Evolutionary conservation across 2,888 invertebrate species (phyloP).

Genomic region (Catocala nupta): DNA sequence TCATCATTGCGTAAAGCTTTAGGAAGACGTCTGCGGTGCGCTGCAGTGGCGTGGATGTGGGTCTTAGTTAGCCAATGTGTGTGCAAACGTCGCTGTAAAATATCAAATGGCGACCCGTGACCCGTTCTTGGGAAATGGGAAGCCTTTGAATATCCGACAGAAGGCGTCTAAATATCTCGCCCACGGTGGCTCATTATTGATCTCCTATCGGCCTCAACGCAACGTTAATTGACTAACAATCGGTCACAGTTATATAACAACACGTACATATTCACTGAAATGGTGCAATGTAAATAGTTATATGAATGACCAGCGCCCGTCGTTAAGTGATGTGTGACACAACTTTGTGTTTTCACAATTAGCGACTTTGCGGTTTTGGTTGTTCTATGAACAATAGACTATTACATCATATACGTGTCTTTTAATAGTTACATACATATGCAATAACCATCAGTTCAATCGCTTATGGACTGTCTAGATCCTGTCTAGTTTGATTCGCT

Average conservation of each 20-base stretch:
- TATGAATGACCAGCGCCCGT: conserved; percentile 19
- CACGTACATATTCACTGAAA: conserved; percentile 25
- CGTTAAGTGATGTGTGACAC: conserved; percentile 9
- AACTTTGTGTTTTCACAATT: conserved; percentile 16
- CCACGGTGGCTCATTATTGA: conserved; percentile 41
- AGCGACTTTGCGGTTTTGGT: conserved; percentile 12
- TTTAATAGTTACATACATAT: neutral
- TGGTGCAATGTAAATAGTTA: conserved; percentile 31
- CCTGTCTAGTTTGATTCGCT: neutral
- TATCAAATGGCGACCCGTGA: conserved; percentile 78
- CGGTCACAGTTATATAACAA: conserved; percentile 35
- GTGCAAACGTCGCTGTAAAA: conserved; percentile 79
- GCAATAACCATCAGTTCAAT: neutral
- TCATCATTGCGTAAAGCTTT: conserved; percentile 69
- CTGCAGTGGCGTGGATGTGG: conserved; percentile 57
- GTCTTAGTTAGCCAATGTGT: conserved; percentile 72
- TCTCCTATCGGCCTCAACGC: conserved; percentile 28
- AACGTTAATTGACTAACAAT: conserved; percentile 34
- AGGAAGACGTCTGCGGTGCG: conserved; percentile 61
- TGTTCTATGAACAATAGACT: conserved; percentile 8
- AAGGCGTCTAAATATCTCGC: conserved; percentile 27
- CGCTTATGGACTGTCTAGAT: neutral
- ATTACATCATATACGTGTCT: conserved; percentile 6
- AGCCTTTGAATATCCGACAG: conserved; percentile 53
- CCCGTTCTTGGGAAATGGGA: conserved; percentile 71